Base-by-base conservation (phyloP, 2,797 vertebrate species). In the Psittacula echo region DNA sequence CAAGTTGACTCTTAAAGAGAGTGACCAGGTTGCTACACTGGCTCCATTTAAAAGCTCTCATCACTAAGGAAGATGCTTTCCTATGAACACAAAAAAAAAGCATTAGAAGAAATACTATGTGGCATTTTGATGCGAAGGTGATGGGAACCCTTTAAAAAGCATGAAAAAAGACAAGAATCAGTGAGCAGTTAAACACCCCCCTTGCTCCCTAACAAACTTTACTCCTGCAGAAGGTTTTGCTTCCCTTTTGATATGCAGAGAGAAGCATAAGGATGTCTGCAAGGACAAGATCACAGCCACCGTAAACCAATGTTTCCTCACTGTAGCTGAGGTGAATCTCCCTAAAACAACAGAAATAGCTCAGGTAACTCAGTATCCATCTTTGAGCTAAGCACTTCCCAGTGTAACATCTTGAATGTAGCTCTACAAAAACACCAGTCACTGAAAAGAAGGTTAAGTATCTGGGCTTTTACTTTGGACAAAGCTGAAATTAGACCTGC, bases 1-100 rank as follows among this genome's bases (percentile, higher is more conserved):
- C 79, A 95, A 86, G 66, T 3, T 92, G 81, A 94, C 70, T 90
- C 81, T 94, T 60, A 19, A 76, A 92, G n/a, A 88, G 51, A 94
- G 62, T 85, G 62, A 94, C 87, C 89, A 87, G 62, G 67, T 66
- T 62, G 64, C 42, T 67, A 91, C 74, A 75, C 2, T 65, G 71
- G 72, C 41, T 94, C 96, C 80, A 77, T 95, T 95, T 84, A 81
- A 89, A 78, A 77, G 34, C 48, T 62, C 65, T 81, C 58, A 47
- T n/a, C 34, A 29, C 65, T 83, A 27, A 54, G 56, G 34, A 94
- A 89, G 39, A 70, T 72, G 32, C 4, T 53, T 75, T 42, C 24
- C 27, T 77, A 50, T 4, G 23, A 89, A 50, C 24, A 50, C 11
- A 71, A 82, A 84, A 65, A 30, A 85, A 91, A 77, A 80, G 12